These are phyloP conservation scores for Spialia ferax DNA, from an alignment of 2,888 invertebrate species.

Conservation along the genomic window DNA sequence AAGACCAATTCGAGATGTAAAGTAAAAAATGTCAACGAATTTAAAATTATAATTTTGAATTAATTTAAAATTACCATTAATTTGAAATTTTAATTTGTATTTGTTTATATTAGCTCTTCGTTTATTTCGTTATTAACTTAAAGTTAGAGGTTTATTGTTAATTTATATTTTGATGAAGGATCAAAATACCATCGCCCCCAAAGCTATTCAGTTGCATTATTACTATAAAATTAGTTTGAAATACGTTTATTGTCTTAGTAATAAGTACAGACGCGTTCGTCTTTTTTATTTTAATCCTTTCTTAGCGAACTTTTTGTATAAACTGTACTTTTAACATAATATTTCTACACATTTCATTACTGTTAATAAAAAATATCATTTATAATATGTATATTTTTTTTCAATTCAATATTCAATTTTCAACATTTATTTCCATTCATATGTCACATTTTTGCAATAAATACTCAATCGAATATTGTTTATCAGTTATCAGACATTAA, in stretches of 20 bases:
- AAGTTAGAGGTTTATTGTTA: no score
- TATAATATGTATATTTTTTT: no score
- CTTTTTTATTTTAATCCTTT: not conserved
- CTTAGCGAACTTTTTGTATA: not conserved
- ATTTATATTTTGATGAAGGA: no score
- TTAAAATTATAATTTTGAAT: not conserved
- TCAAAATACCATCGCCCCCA: not conserved
- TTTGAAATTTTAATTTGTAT: not conserved
- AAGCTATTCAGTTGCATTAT: conserved; percentile 17
- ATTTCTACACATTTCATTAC: no score
- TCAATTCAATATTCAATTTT: no score
- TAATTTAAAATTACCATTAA: no score
- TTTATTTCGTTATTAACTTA: no score
- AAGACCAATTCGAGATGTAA: not conserved
- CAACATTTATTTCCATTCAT: no score
- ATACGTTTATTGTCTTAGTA: conserved; percentile 13
- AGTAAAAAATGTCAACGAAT: not conserved
- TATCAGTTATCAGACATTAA: no score
- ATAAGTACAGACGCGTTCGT: conserved; percentile 18
- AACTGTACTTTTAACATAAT: not conserved
- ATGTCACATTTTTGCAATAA: no score
- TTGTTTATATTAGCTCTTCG: not conserved
- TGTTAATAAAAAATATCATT: no score
- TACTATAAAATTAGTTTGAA: conserved; percentile 4
- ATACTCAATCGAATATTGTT: no score